These are phyloP conservation scores for Gari tellinella DNA, from an alignment of 2,888 invertebrate genomes.

Conservation along the genomic window DNA sequence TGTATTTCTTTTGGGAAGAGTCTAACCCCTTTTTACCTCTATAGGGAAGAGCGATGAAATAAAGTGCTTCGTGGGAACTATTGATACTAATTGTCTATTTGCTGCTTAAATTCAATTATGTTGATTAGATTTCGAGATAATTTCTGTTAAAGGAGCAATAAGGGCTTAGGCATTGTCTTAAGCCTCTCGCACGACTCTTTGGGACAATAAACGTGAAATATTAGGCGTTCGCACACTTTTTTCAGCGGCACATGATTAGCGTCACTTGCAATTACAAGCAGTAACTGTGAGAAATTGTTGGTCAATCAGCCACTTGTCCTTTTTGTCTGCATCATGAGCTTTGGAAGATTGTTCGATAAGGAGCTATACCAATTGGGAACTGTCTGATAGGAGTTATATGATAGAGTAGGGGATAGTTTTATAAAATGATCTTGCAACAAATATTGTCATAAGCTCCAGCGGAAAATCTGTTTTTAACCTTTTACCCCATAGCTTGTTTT, in stretches of 20 bases:
- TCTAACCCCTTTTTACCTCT: constrained; percentile 13
- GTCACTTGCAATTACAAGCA: constrained; percentile 3
- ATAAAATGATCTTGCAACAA: too few relatives aligned
- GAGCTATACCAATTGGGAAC: too few relatives aligned
- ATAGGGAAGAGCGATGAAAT: constrained; percentile 1
- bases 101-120: constrained; percentile 48
- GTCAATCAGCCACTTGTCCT: not conserved
- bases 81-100: constrained; percentile 29
- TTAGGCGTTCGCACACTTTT: constrained; percentile 7
- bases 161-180: constrained; percentile 32
- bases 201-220: constrained; percentile 6
- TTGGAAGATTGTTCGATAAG: too few relatives aligned
- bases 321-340: not conserved
- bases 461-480: too few relatives aligned
- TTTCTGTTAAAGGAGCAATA: constrained; percentile 28
- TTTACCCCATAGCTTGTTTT: too few relatives aligned
- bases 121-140: constrained; percentile 53
- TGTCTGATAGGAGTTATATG: too few relatives aligned
- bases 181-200: not conserved
- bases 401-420: too few relatives aligned
- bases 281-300: constrained; percentile 14
- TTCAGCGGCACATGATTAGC: not conserved
- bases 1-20: constrained; percentile 3
- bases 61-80: constrained; percentile 35
- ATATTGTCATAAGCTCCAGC: too few relatives aligned